A percentile compares a stretch with the other conserved stretches of the same genome.
phyloP scores from a whole-genome alignment of 2,888 invertebrate genomes.

The Sarcophaga caerulescens region DNA sequence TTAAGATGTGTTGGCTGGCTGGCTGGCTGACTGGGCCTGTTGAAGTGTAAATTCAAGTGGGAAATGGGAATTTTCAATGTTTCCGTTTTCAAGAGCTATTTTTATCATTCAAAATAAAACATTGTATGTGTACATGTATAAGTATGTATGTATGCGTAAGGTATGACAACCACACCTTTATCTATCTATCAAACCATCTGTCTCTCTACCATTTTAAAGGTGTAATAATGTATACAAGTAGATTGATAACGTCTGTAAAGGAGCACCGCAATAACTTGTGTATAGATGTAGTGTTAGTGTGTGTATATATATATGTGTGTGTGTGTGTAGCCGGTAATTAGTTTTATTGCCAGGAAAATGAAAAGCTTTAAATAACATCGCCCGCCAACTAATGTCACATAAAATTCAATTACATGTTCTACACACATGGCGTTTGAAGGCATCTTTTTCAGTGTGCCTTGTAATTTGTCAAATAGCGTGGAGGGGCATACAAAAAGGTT shows the following conservation, averaged over 20 bases:
- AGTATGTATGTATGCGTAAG: background rate
- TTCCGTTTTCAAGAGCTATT: slow-evolving; percentile 36
- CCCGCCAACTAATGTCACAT: background rate
- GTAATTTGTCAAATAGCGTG: too few species aligned
- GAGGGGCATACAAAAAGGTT: too few species aligned
- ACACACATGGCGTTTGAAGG: background rate
- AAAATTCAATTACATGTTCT: slow-evolving; percentile 16
- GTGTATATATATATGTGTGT: background rate
- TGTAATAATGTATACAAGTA: background rate
- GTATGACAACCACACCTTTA: slow-evolving; percentile 7
- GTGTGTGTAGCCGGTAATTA: slow-evolving; percentile 28
- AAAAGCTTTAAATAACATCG: slow-evolving; percentile 7
- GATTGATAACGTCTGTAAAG: background rate
- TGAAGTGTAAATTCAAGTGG: slow-evolving; percentile 44
- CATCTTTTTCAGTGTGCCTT: background rate
- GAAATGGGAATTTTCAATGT: slow-evolving; percentile 40
- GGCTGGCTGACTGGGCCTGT: background rate
- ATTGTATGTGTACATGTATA: background rate
- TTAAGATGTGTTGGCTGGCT: background rate
- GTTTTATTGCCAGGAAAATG: slow-evolving; percentile 21
- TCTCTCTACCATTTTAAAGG: background rate
- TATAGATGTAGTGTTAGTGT: background rate
- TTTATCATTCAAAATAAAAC: slow-evolving; percentile 8
- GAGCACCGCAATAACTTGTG: slow-evolving; percentile 24
- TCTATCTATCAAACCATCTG: background rate